These are phyloP conservation scores for Delichon dasypus DNA, from an alignment of 2,797 vertebrate species.

Conservation along the genomic window DNA sequence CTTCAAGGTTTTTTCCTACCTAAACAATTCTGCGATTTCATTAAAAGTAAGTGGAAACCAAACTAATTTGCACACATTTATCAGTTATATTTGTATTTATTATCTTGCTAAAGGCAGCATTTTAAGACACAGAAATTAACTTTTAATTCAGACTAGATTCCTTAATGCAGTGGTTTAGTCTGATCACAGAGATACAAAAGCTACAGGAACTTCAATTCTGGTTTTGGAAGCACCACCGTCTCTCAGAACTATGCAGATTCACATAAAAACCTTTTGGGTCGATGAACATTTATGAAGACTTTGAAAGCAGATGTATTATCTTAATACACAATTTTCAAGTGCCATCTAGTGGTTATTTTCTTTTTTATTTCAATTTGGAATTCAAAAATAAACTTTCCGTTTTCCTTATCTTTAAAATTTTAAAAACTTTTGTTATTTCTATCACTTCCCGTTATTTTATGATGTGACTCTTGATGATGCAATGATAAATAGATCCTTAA, in stretches of 20 bases:
- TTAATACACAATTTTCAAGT: constrained; percentile 55
- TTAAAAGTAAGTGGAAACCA: not conserved
- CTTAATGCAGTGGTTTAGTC: not conserved
- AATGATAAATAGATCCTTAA: not conserved
- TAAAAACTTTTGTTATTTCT: not conserved
- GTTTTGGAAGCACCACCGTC: not conserved
- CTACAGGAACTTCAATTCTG: not conserved
- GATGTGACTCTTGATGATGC: not conserved
- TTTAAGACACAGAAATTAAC: not conserved
- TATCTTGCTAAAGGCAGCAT: not conserved
- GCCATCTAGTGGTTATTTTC: constrained; percentile 75
- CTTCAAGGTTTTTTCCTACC: not conserved
- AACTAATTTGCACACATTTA: not conserved
- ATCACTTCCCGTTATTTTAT: not conserved
- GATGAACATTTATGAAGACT: not conserved
- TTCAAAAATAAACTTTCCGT: not conserved
- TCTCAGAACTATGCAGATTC: not conserved
- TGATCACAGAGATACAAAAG: not conserved
- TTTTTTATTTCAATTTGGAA: not conserved
- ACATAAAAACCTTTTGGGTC: not conserved
- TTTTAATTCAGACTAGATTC: not conserved
- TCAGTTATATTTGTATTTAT: not conserved
- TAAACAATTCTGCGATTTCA: not conserved
- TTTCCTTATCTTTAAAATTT: not conserved
- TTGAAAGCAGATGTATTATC: not conserved